Evolutionary conservation across 2,797 vertebrate species (phyloP), one percentile per base, ranked within the genome.

Genomic region (Echeneis naucrates): DNA sequence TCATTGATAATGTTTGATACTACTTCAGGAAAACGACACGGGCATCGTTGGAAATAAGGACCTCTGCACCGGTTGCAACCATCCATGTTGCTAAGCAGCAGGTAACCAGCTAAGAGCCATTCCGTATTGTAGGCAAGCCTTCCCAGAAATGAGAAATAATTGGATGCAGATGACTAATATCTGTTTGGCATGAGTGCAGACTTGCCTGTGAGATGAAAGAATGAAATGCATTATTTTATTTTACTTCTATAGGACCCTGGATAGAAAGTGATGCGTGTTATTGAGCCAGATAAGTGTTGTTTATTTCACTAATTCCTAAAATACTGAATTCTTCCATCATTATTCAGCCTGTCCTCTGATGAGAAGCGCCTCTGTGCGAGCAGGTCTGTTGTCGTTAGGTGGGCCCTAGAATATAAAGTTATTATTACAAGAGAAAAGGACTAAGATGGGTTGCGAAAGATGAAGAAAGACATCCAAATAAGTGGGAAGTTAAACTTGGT

Each of bases 61-160:
- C 32, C 42, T 67, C 61, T 77, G 56, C 45, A 59, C 26, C n/a
- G 5, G 10, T 19, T 51, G 51, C 35, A 63, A 65, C 73, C 75
- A 75, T 75, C 71, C 68, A 80, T 82, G 91, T 92, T 93, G 90
- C 90, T 91, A 87, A 89, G 90, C 90, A 90, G 88, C 89, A 85
- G 83, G 79, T 84, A 78, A 77, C 55, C 61, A 65, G 72, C 54
- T 26, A 70, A 51, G 30, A 82, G 68, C 73, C 72, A 70, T 56
- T 67, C 35, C 63, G 69, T 57, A 37, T 17, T 63, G 70, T 70
- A 59, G 74, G 47, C 61, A 66, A 72, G 55, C 72, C 70, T 78
- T 81, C 72, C 44, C 66, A 83, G 57, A 85, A 87, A 87, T 69
- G 8, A 72, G 61, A 79, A 83, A 83, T 89, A 83, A 80, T 89